Base-by-base conservation (phyloP, 2,797 vertebrate genomes). In the Phataginus tricuspis region DNA sequence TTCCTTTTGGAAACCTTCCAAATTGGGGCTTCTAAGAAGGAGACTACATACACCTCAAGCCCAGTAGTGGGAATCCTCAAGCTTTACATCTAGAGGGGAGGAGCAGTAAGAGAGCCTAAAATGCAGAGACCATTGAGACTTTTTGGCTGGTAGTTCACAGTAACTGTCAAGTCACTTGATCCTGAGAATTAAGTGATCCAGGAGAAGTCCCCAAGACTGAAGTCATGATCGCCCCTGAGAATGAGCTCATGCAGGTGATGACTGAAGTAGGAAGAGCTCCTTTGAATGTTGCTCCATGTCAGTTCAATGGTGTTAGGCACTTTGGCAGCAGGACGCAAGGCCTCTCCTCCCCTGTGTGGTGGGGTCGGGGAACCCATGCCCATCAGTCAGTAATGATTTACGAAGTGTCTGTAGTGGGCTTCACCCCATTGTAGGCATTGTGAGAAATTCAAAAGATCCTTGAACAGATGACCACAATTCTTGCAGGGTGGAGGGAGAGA, bases 381-480 rank as follows among this genome's bases (percentile, higher is more conserved):
- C 37, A 31, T 25, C 15, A 23, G 10, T 68, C 42, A 71, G 23
- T 61, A 37, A 55, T 53, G 84, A 45, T 49, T 91, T 31, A 74
- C 34, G 14, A 29, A 64, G 18, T 21, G 12, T 49, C 72, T 69
- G 5, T 11, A 51, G 0, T 34, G 57, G 25, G 13, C 37, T 90
- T 79, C 27, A 49, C 27, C n/a, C 53, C 42, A 7, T 49, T 37
- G 8, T 0, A 80, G 45, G 19, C 51, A 34, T 61, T 19, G 4
- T n/a, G 37, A 91, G 45, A 77, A 31, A 91, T 21, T 91, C 57
- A 63, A 21, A 66, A 63, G 77, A 25, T 19, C 69, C 61, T 78
- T 71, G 75, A 74, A 86, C 53, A 63, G 7, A 15, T 7, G 21
- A 45, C 5, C 34, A 16, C 89, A 49, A 71, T 64, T 49, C 92